Evolutionary conservation across 2,797 vertebrate species (phyloP).

Genomic region (Carapus acus): DNA sequence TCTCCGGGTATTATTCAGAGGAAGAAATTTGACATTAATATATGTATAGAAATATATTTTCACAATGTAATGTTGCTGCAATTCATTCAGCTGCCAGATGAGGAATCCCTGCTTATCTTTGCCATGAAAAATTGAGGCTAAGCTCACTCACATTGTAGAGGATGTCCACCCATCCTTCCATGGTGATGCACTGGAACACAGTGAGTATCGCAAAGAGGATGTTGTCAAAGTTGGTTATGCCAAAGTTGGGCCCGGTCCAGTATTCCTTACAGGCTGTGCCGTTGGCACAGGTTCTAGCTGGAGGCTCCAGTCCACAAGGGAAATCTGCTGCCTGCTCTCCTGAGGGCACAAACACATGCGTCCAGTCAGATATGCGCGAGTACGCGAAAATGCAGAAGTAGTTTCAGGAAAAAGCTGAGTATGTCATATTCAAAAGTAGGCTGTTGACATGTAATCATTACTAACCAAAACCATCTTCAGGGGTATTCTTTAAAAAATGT

Average conservation of each 20-base stretch:
- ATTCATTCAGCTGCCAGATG: too few species aligned
- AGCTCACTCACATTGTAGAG: conserved; percentile 87
- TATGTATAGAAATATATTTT: too few species aligned
- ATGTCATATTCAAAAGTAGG: conserved; percentile 16
- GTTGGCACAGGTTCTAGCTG: conserved; percentile 77
- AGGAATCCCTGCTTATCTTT: too few species aligned
- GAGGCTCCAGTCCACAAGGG: conserved; percentile 81
- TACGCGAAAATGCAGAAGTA: neutral
- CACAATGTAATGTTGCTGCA: too few species aligned
- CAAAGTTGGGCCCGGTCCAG: conserved; percentile 91
- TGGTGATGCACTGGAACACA: conserved; percentile 98
- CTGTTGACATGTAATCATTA: neutral
- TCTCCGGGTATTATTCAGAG: too few species aligned
- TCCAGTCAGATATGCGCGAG: conserved; percentile 1
- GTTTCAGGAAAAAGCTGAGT: conserved; percentile 5
- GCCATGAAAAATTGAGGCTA: neutral
- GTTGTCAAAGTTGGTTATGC: conserved; percentile 98
- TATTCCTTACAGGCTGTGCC: conserved; percentile 78
- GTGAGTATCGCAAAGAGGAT: conserved; percentile 93
- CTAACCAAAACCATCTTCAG: neutral
- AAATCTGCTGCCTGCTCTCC: conserved; percentile 81
- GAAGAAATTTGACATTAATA: too few species aligned
- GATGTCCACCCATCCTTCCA: conserved; percentile 98
- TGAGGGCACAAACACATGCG: conserved; percentile 46
- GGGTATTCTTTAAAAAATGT: too few species aligned